Base-by-base conservation (phyloP, 2,888 invertebrate species). In the Cepaea hortensis region DNA sequence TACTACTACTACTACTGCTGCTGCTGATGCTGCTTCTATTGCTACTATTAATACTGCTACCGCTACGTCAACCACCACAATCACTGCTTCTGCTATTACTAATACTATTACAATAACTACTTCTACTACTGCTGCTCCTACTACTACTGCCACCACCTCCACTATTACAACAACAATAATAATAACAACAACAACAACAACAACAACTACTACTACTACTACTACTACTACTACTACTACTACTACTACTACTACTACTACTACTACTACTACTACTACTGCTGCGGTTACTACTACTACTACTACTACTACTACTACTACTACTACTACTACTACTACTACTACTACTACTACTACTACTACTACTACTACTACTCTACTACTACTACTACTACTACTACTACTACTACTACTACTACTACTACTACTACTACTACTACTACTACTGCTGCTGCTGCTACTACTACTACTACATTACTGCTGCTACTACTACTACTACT, bases 41-140 rank as follows among this genome's bases (percentile, higher is more conserved):
- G 70, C 82, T 82, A 82, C 82, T 82, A 82, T 70, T 82, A 82
- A 70, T 82, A 82, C 82, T 82, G 70, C 82, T 82, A 82, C 55
- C 2, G 2, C 55, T 55, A 55, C 55, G 23, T n/a, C 82, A 65
- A 82, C 82, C 65, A 82, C 82, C 65, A 82, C 82, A 65, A 68
- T 68, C 65, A 68, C 82, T 82, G 4, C 82, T 82, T 3, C 82
- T 82, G 4, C 68, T 82, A 68, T 68, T 82, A 68, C 82, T 82
- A 68, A 65, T 82, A 68, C 82, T 82, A 68, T 70, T 35, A n/a
- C 68, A 65, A 82, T 70, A 65, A 82, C 82, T 82, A 68, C 82
- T 82, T 65, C 82, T 70, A 55, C 9, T 55, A 55, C 55, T 55
- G 9, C 55, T 55, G 9, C 9, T 55, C 4, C 55, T 55, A 55